Evolutionary conservation across 1,140 invertebrate genomes (phyloP), one percentile per base, ranked within the genome.

Genomic region (Monochamus saltuarius): DNA sequence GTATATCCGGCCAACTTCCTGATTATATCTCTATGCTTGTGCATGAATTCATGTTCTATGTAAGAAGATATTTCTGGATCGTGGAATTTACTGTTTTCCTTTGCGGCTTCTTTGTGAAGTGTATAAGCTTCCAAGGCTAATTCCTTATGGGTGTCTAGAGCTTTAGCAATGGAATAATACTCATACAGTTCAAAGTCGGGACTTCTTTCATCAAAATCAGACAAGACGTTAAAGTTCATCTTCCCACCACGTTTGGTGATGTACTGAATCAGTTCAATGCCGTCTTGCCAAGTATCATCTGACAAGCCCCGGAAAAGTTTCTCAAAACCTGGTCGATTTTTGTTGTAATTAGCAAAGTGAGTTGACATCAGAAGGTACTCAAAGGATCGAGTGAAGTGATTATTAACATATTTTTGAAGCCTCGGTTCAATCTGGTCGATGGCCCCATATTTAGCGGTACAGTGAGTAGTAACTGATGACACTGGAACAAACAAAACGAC

Each of bases 301-400:
- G 90, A 89, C 7, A 90, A 72, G 63, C 86, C 84, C 51, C 84
- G 81, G 76, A 89, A 92, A 9, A 91, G 77, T 69, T 84, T 86
- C 63, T 84, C 83, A 76, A 94, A 92, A 9, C 91, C 91, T 34
- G 81, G 81, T 38, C 91, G 80, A 75, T 90, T 87, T 46, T 84
- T 84, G 68, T 88, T 83, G 73, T 87, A 91, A 67, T 88, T 90
- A 47, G 85, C 86, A 76, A 90, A 93, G 74, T 89, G 84, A 1
- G 87, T 85, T 7, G 89, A 84, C 77, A 90, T 83, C 2, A 91
- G 73, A 11, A 92, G 77, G 63, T 86, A 91, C 56, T 91, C 84
- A 61, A 87, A 90, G 9, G 88, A 91, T 11, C 82, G 78, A 36
- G 82, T 79, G 46, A 92, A 77, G 64, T 91, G 85, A 10, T 81